Evolutionary conservation across 2,113 vertebrate species (phyloP), one percentile per base, ranked within the genome.

Genomic region (Halichoeres trimaculatus): DNA sequence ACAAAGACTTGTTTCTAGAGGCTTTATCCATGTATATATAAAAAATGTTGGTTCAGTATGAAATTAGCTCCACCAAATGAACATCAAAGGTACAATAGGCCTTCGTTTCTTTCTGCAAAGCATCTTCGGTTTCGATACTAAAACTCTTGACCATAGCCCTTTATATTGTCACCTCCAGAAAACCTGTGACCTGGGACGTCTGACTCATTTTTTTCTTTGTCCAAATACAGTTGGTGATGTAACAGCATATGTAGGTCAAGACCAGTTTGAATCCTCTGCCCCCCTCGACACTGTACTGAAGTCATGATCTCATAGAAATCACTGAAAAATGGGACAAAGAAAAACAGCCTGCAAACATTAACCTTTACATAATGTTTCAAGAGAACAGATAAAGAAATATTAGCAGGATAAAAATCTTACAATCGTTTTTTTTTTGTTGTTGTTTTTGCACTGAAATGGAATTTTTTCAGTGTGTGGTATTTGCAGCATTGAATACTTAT

Each of bases 221-320:
- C 40, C 34, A 59, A 71, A 62, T 69, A 52, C 70, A 75, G 63
- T 66, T 72, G 69, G 43, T 91, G 76, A 85, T 83, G 57, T 88
- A 88, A 91, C 72, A 16, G 41, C 43, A 76, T 60, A 87, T 80
- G 35, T 85, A 81, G 88, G 85, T 88, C 87, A 89, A 56, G 19
- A 65, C 64, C 55, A 35, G 51, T 76, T 64, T 75, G 22, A 74
- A 64, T 79, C 50, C 9, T 59, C 52, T 64, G 53, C 67, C 45
- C 61, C 30, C 45, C 9, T 47, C 45, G n/a, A 7, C 8, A n/a
- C 41, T 70, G 59, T 26, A 51, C 63, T 51, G 19, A 50, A 50
- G 40, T 22, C 66, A 64, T 63, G 62, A 56, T 20, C 64, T 67
- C 14, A 69, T 22, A n/a, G 41, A 60, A 60, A 74, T 22, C 2